Evolutionary conservation across 2,797 vertebrate species (phyloP), one percentile per base, ranked within the genome.

Genomic region (Eospalax fontanierii): DNA sequence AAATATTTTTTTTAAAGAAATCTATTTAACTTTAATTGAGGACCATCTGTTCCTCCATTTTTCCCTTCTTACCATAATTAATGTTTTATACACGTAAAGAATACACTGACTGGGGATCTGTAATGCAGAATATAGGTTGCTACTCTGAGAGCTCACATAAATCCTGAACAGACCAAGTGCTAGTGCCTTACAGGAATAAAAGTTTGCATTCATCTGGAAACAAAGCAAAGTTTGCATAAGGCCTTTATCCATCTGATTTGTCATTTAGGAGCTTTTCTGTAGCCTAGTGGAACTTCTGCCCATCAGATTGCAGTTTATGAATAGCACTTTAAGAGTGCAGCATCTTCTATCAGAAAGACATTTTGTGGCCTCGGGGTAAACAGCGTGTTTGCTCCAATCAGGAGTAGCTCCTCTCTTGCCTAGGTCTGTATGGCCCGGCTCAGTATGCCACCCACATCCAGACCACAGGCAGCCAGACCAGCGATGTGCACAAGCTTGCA

Each of bases 401-500:
- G 95, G 88, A 96, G 94, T 88, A 18, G 0, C n/a, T 12, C 0
- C 46, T 50, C 63, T 76, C 63, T 71, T 96, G 92, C 94, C 94
- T 87, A 91, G 10, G 46, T 73, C 96, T 96, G 95, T 84, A 66
- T 14, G 70, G 71, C 40, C 95, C 83, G 90, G 54, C 12, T 94
- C 93, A 54, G 75, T 78, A 87, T 96, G 96, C 93, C 95, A 97
- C 98, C 98, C 98, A 98, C 98, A 97, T 96, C 90, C 95, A 98
- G 98, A 98, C 97, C 97, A 98, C 97, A 88, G 97, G 96, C 97
- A 95, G 96, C 97, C 95, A 97, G 97, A 98, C 97, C 91, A 98
- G 93, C 93, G 1, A 97, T 95, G 95, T 94, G 96, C 97, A 97
- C 92, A 96, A 97, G 97, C 96, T 95, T 91, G 76, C 28, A 66